These are phyloP conservation scores for Eupelmus urozonus DNA, from an alignment of 2,888 invertebrate species.

Conservation along the genomic window DNA sequence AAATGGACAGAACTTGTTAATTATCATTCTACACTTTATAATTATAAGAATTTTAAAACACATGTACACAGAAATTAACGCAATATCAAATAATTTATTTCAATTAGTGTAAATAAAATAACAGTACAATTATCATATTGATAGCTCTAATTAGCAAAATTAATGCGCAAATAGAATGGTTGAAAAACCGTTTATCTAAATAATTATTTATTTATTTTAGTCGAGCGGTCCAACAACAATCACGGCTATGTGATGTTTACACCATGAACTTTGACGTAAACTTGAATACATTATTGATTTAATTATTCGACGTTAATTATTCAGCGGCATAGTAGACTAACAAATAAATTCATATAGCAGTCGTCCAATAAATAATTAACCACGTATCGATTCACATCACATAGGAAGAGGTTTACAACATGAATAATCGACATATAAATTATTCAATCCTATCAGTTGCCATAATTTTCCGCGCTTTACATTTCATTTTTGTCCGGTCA, in stretches of 20 bases:
- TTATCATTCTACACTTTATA: no score
- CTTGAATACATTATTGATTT: constrained; percentile 35
- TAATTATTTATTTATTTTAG: no score
- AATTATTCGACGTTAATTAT: constrained; percentile 35
- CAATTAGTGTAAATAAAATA: no score
- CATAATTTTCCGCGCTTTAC: constrained; percentile 17
- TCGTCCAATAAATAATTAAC: constrained; percentile 35
- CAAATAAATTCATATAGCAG: neutral
- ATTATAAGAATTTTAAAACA: no score
- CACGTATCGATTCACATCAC: neutral
- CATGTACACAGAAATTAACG: no score
- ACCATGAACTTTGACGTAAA: constrained; percentile 1
- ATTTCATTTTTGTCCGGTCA: constrained; percentile 17
- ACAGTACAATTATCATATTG: no score
- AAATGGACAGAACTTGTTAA: no score
- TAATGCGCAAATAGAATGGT: no score
- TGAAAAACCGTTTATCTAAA: no score
- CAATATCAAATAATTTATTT: no score
- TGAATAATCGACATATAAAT: constrained; percentile 48
- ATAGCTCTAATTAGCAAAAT: no score
- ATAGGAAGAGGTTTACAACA: constrained; percentile 22
- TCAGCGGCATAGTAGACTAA: neutral
- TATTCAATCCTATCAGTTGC: constrained; percentile 17
- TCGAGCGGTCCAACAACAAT: no score
- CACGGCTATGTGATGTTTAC: constrained; percentile 1